Percentiles rank a stretch among this genome's conserved stretches.
These are phyloP conservation scores for Actinemys pallida DNA, from an alignment of 2,113 vertebrate genomes.

Conservation along the genomic window DNA sequence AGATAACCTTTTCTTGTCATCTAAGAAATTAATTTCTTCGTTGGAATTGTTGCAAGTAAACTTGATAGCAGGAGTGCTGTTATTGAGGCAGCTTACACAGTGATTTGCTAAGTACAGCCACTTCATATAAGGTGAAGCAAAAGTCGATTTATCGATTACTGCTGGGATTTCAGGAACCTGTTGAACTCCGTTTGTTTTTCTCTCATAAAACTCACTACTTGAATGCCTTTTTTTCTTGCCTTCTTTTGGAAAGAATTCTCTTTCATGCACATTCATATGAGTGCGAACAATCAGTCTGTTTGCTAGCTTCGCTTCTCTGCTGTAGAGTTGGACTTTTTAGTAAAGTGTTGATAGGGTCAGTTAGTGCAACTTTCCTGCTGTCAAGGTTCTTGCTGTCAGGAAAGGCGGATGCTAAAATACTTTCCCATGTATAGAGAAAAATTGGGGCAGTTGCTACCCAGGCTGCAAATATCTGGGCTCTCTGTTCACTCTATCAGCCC, in stretches of 20 bases:
- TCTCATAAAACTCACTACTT: conserved; percentile 64
- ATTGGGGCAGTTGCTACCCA: accelerated
- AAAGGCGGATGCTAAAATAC: not conserved
- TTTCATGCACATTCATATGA: conserved; percentile 43
- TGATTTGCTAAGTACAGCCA: conserved; percentile 83
- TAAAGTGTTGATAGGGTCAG: conserved; percentile 3
- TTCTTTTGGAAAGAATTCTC: conserved; percentile 45
- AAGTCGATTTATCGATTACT: conserved; percentile 81
- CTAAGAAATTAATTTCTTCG: conserved; percentile 85
- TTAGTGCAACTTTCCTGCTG: not conserved
- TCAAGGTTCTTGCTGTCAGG: not conserved
- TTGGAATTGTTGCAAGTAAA: conserved; percentile 82
- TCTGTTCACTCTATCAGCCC: not conserved
- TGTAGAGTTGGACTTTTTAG: conserved; percentile 22
- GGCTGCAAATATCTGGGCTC: not conserved
- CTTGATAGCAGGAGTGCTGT: conserved; percentile 80
- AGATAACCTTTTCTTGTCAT: conserved; percentile 81
- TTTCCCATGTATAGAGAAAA: not conserved
- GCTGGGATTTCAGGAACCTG: conserved; percentile 79
- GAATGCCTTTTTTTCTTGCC: conserved; percentile 55
- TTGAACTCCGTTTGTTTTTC: conserved; percentile 73
- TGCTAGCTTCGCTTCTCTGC: conserved; percentile 6
- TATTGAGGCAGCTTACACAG: conserved; percentile 81
- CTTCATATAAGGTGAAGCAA: conserved; percentile 80
- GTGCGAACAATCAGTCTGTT: conserved; percentile 21